These are phyloP conservation scores for Sander vitreus DNA, from an alignment of 2,113 vertebrate genomes.

Conservation along the genomic window DNA sequence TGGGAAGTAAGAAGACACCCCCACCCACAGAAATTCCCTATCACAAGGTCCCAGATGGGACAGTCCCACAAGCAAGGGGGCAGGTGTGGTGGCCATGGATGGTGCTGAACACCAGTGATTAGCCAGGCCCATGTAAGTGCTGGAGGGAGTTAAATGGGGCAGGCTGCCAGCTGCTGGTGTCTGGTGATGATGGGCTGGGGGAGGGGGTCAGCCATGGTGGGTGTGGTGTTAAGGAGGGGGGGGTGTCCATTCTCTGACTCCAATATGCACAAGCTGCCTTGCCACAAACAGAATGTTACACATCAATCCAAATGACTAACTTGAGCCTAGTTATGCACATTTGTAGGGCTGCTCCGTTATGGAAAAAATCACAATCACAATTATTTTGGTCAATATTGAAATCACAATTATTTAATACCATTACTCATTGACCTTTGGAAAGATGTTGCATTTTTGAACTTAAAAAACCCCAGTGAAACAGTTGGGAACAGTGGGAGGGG, in stretches of 20 bases:
- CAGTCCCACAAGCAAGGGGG: slow-evolving; percentile 87
- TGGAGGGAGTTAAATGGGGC: slow-evolving; percentile 84
- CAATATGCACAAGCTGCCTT: slow-evolving; percentile 65
- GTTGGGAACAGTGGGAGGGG: too few relatives aligned
- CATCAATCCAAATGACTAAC: slow-evolving; percentile 49
- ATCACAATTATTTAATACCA: too few relatives aligned
- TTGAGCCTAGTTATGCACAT: slow-evolving; percentile 11
- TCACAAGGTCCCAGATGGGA: slow-evolving; percentile 92
- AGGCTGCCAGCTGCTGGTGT: slow-evolving; percentile 90
- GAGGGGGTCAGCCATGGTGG: slow-evolving; percentile 36
- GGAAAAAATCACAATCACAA: too few relatives aligned
- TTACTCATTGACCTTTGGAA: too few relatives aligned
- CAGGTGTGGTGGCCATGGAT: slow-evolving; percentile 88
- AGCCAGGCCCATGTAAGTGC: slow-evolving; percentile 86
- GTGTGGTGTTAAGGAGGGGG: slow-evolving; percentile 15
- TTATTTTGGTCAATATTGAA: too few relatives aligned
- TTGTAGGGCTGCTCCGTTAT: not conserved
- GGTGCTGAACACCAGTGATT: slow-evolving; percentile 93
- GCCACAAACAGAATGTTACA: slow-evolving; percentile 60
- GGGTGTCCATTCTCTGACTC: slow-evolving; percentile 49
- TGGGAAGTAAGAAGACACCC: slow-evolving; percentile 82
- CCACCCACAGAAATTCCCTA: slow-evolving; percentile 71
- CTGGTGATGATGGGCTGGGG: slow-evolving; percentile 64
- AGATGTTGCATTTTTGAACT: too few relatives aligned
- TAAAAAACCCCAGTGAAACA: too few relatives aligned